Evolutionary conservation across 2,797 vertebrate genomes (phyloP), one percentile per base, ranked within the genome.

Genomic region (Coendou prehensilis): DNA sequence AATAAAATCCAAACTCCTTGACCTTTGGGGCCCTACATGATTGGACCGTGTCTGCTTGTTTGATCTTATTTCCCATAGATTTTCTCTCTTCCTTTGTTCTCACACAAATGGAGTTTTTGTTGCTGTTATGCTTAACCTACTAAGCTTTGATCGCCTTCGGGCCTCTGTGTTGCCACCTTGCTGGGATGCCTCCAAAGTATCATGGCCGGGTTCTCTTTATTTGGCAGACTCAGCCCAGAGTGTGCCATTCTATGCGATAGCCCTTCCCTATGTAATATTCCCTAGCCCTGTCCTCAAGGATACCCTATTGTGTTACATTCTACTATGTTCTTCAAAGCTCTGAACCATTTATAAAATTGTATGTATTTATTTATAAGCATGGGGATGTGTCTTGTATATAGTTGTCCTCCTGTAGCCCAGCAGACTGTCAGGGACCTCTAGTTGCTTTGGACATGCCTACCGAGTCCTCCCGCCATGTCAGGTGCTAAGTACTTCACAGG

Each of bases 91-190:
- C 28, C 1, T 3, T 45, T 4, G 7, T 23, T 86, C 47, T 79
- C 61, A 26, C 56, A 52, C 22, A 61, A 33, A 64, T 28, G 71
- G 63, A 61, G 1, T 8, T 13, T 82, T 47, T 41, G n/a, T 57
- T 50, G 45, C 52, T 41, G 50, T 64, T 86, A 30, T 78, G 75
- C 63, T 47, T 76, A 89, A 76, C 54, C 41, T 14, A 10, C 8
- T 45, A 56, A 81, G 33, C 90, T 91, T 93, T 90, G 50, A 95
- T 93, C 71, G n/a, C 67, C 57, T 64, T 20, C 5, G 23, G 5
- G 22, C 50, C 50, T 81, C 71, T 75, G 52, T n/a, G 73, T 47
- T 61, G 80, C 17, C 69, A 47, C 67, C 37, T 41, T 78, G 7
- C 45, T 50, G 37, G 28, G 47, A 30, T 87, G 76, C 6, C 54